phyloP scores from a whole-genome alignment of 2,888 invertebrate species.

The Antheraea yamamai region DNA sequence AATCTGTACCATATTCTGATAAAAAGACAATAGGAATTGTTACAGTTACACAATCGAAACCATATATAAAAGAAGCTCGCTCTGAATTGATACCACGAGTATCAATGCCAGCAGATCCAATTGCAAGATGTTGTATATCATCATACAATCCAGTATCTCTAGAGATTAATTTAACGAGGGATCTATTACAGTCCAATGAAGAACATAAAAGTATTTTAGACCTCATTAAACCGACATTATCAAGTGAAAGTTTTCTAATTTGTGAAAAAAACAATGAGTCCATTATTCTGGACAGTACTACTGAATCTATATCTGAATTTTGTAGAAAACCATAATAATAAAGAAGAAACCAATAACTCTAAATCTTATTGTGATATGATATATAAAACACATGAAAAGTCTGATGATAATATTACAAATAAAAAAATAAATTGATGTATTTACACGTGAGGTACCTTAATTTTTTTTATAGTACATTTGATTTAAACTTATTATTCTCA shows the following conservation, averaged over 20 bases:
- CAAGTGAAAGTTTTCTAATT: neutral
- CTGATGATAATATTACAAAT: neutral
- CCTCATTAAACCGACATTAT: neutral
- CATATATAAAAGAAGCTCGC: neutral
- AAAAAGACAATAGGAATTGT: conserved; percentile 34
- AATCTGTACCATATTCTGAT: conserved; percentile 34
- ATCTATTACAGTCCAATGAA: neutral
- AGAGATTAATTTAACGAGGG: conserved; percentile 13
- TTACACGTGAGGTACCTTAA: neutral
- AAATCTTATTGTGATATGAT: neutral
- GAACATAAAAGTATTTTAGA: neutral
- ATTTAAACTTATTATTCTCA: neutral
- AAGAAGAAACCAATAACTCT: neutral
- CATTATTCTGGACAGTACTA: neutral
- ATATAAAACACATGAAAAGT: neutral
- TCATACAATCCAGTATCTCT: neutral
- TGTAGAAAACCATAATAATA: neutral
- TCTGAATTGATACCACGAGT: conserved; percentile 7
- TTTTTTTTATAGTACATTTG: neutral
- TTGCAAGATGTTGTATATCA: neutral
- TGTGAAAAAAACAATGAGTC: neutral
- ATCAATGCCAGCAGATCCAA: conserved; percentile 7
- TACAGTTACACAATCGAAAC: conserved; percentile 17
- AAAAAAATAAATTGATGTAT: neutral
- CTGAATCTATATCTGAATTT: neutral